phyloP scores from a whole-genome alignment of 2,888 invertebrate species.

The Chesias legatella region DNA sequence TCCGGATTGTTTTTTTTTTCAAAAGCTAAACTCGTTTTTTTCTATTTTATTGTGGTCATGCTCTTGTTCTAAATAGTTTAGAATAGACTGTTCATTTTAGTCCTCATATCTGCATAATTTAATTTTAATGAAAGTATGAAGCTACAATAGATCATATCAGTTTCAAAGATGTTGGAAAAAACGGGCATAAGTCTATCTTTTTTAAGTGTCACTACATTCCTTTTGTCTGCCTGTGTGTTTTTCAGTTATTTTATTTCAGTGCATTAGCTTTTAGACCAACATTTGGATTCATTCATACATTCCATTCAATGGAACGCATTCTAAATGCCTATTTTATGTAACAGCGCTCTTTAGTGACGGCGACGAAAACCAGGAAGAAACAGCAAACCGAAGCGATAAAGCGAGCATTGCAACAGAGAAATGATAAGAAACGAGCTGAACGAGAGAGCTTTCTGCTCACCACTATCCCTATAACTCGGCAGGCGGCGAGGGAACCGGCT shows the following conservation, averaged over 20 bases:
- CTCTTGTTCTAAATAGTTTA: no score
- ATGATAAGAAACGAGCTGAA: slow-evolving; percentile 96
- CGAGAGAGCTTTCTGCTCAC: slow-evolving; percentile 97
- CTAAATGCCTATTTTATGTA: slow-evolving; percentile 5
- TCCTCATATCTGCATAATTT: no score
- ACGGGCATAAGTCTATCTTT: slow-evolving; percentile 15
- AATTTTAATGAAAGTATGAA: no score
- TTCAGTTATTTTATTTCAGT: slow-evolving; percentile 3
- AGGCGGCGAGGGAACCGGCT: slow-evolving; percentile 98
- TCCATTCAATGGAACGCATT: neutral
- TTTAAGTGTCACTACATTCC: slow-evolving; percentile 20
- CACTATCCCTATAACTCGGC: slow-evolving; percentile 95
- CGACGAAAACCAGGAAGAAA: slow-evolving; percentile 98
- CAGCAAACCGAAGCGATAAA: slow-evolving; percentile 99
- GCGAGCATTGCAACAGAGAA: slow-evolving; percentile 95
- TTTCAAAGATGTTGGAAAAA: slow-evolving; percentile 10
- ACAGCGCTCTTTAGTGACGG: slow-evolving; percentile 96
- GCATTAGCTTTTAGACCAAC: slow-evolving; percentile 8
- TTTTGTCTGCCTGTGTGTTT: slow-evolving; percentile 10
- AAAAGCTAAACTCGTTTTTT: no score
- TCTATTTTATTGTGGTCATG: no score
- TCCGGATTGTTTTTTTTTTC: no score
- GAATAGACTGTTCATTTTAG: no score
- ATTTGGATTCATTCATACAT: slow-evolving; percentile 13
- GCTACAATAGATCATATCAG: slow-evolving; percentile 10